Conservation (phyloP, 2,888 invertebrate genomes). For the Neoascia interrupta region DNA sequence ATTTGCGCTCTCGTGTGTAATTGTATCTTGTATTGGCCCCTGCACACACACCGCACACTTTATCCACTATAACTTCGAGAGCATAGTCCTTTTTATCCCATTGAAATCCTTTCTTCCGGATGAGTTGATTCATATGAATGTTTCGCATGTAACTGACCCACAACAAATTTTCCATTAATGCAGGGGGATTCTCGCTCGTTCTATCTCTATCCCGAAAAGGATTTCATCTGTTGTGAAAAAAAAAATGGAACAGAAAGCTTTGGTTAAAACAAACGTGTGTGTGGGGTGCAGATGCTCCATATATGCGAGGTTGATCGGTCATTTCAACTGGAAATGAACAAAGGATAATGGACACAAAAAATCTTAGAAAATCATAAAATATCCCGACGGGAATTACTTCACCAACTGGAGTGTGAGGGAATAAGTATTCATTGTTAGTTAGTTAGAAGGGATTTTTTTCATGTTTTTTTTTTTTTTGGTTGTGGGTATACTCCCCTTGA, state of each 20-base stretch:
- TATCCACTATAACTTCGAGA: neutral
- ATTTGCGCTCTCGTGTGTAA: neutral
- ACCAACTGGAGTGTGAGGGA: too few species aligned
- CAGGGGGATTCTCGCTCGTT: constrained; percentile 7
- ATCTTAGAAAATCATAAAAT: neutral
- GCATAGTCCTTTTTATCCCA: constrained; percentile 25
- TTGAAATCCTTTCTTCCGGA: constrained; percentile 52
- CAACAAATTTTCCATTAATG: constrained; percentile 52
- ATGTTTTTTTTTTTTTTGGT: too few species aligned
- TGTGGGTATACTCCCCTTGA: too few species aligned
- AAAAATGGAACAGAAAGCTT: neutral
- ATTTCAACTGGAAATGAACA: neutral
- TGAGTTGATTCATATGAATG: constrained; percentile 48
- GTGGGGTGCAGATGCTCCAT: neutral
- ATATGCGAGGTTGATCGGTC: neutral
- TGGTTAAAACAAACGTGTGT: constrained; percentile 12
- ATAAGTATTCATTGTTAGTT: too few species aligned
- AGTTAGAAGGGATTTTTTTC: too few species aligned
- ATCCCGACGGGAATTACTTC: too few species aligned
- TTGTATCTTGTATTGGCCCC: constrained; percentile 40
- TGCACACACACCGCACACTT: neutral
- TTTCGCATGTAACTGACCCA: constrained; percentile 43
- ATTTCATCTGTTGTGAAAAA: neutral
- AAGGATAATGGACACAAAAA: neutral
- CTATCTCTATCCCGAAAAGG: neutral